These are phyloP conservation scores for Erebia aethiops DNA, from an alignment of 2,888 invertebrate genomes.

Conservation along the genomic window DNA sequence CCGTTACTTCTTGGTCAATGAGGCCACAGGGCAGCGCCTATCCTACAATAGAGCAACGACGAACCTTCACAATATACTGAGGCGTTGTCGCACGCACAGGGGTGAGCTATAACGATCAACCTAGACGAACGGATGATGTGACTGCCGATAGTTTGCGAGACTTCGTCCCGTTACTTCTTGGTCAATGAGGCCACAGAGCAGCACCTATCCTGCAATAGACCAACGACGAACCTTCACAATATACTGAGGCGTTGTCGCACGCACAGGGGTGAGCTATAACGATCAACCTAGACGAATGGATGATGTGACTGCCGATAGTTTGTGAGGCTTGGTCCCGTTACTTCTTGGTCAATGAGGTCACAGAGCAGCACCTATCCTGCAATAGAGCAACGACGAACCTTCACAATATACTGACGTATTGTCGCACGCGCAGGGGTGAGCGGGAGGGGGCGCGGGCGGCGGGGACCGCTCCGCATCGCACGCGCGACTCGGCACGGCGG, in stretches of 20 bases:
- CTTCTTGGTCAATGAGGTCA: background rate
- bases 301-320: background rate
- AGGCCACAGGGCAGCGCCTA: background rate
- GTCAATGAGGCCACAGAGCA: background rate
- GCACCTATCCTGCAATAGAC: conserved; percentile 12
- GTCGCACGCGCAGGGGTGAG: conserved; percentile 70
- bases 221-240: conserved; percentile 42
- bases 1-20: too few species aligned
- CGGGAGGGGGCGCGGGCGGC: conserved; percentile 70
- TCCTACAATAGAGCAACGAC: conserved; percentile 20
- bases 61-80: conserved; percentile 55
- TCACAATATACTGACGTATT: conserved; percentile 61
- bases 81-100: conserved; percentile 75
- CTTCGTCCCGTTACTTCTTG: too few species aligned
- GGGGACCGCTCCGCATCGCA: conserved; percentile 82
- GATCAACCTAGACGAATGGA: too few species aligned
- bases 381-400: conserved; percentile 37
- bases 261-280: conserved; percentile 66
- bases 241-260: conserved; percentile 72
- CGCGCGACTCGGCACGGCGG: conserved; percentile 78
- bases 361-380: conserved; percentile 1
- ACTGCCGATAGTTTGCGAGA: background rate
- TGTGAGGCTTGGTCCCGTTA: background rate
- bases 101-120: conserved; percentile 45
- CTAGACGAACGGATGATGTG: too few species aligned